Base-by-base conservation (phyloP, 2,113 vertebrate genomes). In the Pedionomus torquatus region DNA sequence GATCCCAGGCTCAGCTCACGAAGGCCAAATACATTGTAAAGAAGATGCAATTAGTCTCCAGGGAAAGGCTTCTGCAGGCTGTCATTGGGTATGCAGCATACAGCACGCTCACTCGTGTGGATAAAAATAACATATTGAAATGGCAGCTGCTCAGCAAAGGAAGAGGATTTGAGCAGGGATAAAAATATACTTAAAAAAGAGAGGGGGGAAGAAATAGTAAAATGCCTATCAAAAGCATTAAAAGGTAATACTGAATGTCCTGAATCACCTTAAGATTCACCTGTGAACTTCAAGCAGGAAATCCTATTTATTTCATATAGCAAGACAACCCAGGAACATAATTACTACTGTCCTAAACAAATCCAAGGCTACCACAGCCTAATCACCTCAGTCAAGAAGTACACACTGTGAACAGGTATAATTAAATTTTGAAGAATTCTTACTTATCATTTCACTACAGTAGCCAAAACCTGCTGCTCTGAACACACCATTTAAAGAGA, bases 101-200 rank as follows among this genome's bases (percentile, higher is more conserved):
- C 92, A 95, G 83, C 81, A 87, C 83, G 58, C 61, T 96, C 83
- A 78, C 91, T 97, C 35, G 49, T 35, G 10, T 72, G 89, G 96
- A 96, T 96, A 98, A 98, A 98, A 98, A 98, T 98, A 98, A 95
- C 95, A 87, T 61, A 90, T 84, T 97, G 95, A 97, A 96, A 92
- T 83, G 94, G 96, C 97, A 97, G 97, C 92, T 97, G 95, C 95
- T 97, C 93, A 90, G 84, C 92, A 95, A 94, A 87, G 95, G 94
- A 95, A 96, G 93, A 97, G 95, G 82, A 95, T 75, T 92, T 83
- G 72, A 61, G 60, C 72, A 93, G 55, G 65, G 89, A 74, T 93
- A 95, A 93, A 96, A 96, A 95, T 94, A 88, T 18, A 96, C 86
- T 89, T 95, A 88, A 49, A 72, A 95, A 96, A 15, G 52, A 18